Evolutionary conservation across 2,797 vertebrate genomes (phyloP).

Genomic region (Pelobates cultripes): DNA sequence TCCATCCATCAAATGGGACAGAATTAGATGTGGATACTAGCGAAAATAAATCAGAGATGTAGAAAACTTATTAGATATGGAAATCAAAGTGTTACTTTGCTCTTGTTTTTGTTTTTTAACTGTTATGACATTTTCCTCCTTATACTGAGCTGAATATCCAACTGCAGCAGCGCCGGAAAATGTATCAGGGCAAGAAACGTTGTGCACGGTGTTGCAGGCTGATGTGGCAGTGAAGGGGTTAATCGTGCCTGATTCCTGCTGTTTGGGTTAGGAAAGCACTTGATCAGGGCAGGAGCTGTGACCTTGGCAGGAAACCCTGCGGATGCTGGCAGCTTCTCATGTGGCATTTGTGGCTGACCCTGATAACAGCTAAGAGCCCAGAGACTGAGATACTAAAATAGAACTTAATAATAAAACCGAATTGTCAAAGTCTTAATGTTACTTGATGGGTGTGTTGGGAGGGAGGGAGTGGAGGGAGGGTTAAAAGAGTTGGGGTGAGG

Average conservation of each 20-base stretch:
- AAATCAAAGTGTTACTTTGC: no score
- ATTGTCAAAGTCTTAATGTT: neutral
- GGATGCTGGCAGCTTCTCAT: constrained; percentile 80
- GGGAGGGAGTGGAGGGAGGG: neutral
- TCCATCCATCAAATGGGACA: no score
- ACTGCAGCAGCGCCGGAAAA: no score
- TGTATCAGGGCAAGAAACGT: no score
- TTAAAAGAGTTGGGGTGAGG: neutral
- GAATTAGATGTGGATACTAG: no score
- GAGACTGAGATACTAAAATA: constrained; percentile 65
- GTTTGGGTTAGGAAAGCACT: constrained; percentile 9
- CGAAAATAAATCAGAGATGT: no score
- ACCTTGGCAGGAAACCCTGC: constrained; percentile 74
- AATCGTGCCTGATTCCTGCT: neutral
- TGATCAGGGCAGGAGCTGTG: constrained; percentile 61
- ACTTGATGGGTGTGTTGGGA: neutral
- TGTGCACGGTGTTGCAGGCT: no score
- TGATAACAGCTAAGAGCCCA: constrained; percentile 71
- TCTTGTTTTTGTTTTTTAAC: no score
- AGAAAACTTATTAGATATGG: no score
- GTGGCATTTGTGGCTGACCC: constrained; percentile 77
- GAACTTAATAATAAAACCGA: constrained; percentile 45
- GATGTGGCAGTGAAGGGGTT: constrained; percentile 20
- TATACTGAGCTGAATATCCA: no score
- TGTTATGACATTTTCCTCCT: no score